Evolutionary conservation across 2,797 vertebrate species (phyloP).

Genomic region (Bradypodion ventrale): DNA sequence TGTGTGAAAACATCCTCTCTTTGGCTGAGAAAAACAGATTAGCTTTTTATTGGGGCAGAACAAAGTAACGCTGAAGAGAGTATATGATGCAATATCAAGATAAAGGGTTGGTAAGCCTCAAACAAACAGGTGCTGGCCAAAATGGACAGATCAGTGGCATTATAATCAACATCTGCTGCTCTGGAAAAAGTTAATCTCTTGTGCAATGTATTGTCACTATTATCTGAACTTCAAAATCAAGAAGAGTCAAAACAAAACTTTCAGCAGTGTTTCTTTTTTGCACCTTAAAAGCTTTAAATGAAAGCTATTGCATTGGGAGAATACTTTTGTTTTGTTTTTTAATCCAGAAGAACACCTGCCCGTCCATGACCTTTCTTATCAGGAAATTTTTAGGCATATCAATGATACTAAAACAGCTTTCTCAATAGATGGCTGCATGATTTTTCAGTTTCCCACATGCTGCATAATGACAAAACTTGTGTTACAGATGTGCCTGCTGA

Average conservation of each 20-base stretch:
- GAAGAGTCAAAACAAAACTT: constrained; percentile 28
- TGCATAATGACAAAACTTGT: constrained; percentile 5
- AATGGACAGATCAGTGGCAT: constrained; percentile 37
- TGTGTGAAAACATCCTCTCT: background rate
- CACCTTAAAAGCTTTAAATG: constrained; percentile 37
- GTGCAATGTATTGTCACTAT: constrained; percentile 36
- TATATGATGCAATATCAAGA: constrained; percentile 30
- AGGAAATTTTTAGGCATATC: constrained; percentile 51
- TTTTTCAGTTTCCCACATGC: constrained; percentile 7
- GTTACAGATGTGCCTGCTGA: background rate
- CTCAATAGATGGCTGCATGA: background rate
- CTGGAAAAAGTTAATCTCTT: constrained; percentile 9
- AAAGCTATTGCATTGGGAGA: constrained; percentile 33
- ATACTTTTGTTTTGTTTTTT: constrained; percentile 22
- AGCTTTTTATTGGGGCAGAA: background rate
- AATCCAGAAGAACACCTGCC: constrained; percentile 50
- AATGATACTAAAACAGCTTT: constrained; percentile 40
- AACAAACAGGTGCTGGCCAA: constrained; percentile 19
- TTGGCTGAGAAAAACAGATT: background rate
- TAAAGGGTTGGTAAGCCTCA: constrained; percentile 36
- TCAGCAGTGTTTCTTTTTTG: constrained; percentile 16
- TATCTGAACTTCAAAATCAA: constrained; percentile 36
- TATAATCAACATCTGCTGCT: constrained; percentile 55
- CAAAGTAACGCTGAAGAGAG: background rate
- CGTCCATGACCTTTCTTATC: constrained; percentile 61